Percentiles rank a stretch among this genome's conserved stretches.
phyloP scores from a whole-genome alignment of 1,140 invertebrate genomes.

The Globodera rostochiensis region DNA sequence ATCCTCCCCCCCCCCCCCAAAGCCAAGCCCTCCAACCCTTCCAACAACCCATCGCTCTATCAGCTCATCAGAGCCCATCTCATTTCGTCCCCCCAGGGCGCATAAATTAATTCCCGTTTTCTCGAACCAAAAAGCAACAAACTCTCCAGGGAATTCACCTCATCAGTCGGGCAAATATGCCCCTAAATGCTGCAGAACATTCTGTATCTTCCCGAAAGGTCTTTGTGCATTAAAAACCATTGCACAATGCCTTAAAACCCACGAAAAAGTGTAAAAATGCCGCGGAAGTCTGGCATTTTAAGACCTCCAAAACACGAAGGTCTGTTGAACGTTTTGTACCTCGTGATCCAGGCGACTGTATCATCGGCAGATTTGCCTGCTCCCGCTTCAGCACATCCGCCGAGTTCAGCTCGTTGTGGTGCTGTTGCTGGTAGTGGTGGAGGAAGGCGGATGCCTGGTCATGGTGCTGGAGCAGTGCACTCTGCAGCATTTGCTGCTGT shows the following conservation, averaged over 20 bases:
- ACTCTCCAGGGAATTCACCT: neutral
- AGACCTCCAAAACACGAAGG: neutral
- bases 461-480: neutral
- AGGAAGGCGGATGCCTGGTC: neutral
- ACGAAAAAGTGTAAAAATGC: neutral
- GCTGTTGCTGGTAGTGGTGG: neutral
- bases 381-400: neutral
- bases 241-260: neutral
- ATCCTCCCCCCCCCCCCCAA: no score
- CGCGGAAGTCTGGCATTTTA: no score
- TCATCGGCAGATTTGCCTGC: neutral
- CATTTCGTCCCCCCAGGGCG: neutral
- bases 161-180: neutral
- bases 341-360: neutral
- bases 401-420: neutral
- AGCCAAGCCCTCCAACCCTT: neutral
- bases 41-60: neutral
- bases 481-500: slow-evolving; percentile 12
- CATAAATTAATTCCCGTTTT: slow-evolving; percentile 15
- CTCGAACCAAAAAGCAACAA: neutral
- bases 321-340: neutral
- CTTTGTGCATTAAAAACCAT: neutral
- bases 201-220: neutral
- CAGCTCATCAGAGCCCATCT: neutral
- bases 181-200: neutral